A percentile compares a stretch with the other conserved stretches of the same genome.
phyloP scores from a whole-genome alignment of 2,888 invertebrate genomes.

The Notodonta ziczac region DNA sequence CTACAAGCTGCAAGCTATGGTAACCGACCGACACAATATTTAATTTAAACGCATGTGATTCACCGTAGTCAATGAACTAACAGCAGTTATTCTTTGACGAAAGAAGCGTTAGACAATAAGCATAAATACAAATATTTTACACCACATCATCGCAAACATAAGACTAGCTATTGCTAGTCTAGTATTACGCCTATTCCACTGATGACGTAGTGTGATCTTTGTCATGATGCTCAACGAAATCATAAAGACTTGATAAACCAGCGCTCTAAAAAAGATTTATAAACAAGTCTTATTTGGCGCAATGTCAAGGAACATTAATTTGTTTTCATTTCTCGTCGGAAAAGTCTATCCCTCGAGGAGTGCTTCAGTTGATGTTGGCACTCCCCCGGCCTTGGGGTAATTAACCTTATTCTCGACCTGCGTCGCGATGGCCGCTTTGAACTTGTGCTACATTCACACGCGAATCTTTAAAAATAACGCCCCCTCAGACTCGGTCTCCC shows the following conservation, averaged over 20 bases:
- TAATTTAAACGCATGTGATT: conserved; percentile 59
- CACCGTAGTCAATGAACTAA: conserved; percentile 52
- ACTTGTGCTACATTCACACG: conserved; percentile 77
- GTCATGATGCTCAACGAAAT: conserved; percentile 14
- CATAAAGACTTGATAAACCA: conserved; percentile 16
- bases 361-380: conserved; percentile 45
- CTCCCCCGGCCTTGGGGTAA: conserved; percentile 74
- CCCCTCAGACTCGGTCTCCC: conserved; percentile 54
- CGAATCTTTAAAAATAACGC: conserved; percentile 76
- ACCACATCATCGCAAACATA: conserved; percentile 15
- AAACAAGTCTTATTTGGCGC: conserved; percentile 42
- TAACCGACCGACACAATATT: conserved; percentile 48
- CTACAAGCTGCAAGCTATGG: conserved; percentile 53
- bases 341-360: conserved; percentile 37
- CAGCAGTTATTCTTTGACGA: conserved; percentile 8
- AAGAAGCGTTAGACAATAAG: conserved; percentile 8
- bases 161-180: no score
- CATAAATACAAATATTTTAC: conserved; percentile 7
- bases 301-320: conserved; percentile 43
- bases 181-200: conserved; percentile 15
- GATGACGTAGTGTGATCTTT: conserved; percentile 12
- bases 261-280: conserved; percentile 26
- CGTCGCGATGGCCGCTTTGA: conserved; percentile 65
- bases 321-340: conserved; percentile 50
- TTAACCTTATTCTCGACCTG: conserved; percentile 74